Percentiles rank a stretch among this genome's conserved stretches.
phyloP scores from a whole-genome alignment of 2,797 vertebrate species.

The Malurus splendens region DNA sequence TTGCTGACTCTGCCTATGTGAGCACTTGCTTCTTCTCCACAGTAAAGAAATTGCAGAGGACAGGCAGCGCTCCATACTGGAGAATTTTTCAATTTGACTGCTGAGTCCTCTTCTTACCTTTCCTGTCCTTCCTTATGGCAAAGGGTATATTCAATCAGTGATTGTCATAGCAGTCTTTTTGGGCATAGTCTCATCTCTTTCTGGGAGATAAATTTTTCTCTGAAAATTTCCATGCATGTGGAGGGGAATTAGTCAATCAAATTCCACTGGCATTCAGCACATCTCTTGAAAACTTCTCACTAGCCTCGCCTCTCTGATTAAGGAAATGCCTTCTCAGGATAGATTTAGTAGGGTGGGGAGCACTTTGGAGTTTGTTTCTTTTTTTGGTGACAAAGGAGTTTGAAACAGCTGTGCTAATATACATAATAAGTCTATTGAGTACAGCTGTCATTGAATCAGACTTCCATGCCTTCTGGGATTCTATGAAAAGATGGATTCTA shows the following conservation, averaged over 20 bases:
- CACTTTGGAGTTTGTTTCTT: not conserved
- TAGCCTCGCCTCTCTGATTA: not conserved
- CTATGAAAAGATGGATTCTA: not conserved
- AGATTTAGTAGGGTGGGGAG: rapidly evolving
- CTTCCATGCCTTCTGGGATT: not conserved
- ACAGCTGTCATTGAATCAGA: not conserved
- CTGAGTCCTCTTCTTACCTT: not conserved
- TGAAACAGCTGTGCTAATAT: not conserved
- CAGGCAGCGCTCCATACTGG: not conserved
- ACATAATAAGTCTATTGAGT: not conserved
- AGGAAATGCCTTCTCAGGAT: not conserved
- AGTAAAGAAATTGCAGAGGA: not conserved
- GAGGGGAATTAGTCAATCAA: not conserved
- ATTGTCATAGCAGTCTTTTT: not conserved
- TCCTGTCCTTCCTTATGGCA: not conserved
- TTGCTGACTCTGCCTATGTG: not conserved
- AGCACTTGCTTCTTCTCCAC: not conserved
- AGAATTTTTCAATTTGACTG: not conserved
- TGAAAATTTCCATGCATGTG: not conserved
- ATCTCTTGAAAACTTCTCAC: not conserved
- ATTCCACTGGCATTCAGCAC: not conserved
- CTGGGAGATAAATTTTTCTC: not conserved
- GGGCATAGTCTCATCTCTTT: not conserved
- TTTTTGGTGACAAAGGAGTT: not conserved
- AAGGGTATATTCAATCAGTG: not conserved